Evolutionary conservation across 2,113 vertebrate species (phyloP).

Genomic region (Gavialis gangeticus): DNA sequence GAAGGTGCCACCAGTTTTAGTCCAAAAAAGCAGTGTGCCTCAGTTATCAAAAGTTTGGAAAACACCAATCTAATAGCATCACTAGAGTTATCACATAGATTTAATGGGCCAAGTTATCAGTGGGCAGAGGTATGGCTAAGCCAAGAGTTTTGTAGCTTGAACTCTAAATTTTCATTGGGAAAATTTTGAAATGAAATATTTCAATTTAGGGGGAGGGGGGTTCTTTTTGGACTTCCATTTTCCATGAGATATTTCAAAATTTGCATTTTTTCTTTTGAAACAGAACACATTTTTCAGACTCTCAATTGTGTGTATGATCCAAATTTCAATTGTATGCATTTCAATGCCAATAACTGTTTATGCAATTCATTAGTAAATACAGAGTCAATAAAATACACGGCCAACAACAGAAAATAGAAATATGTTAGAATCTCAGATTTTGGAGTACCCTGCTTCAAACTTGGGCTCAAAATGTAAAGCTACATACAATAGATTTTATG

Average conservation of each 20-base stretch:
- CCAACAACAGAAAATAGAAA: not conserved
- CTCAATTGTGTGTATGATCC: not conserved
- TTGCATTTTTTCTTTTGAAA: not conserved
- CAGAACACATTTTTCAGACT: not conserved
- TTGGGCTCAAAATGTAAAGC: not conserved
- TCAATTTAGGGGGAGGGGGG: not conserved
- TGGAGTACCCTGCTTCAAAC: not conserved
- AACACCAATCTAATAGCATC: not conserved
- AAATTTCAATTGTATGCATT: not conserved
- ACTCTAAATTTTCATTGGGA: constrained; percentile 1
- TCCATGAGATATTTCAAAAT: not conserved
- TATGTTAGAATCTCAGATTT: not conserved
- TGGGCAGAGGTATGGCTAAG: not conserved
- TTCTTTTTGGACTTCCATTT: too few species aligned
- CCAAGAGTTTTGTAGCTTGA: not conserved
- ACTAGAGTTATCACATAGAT: not conserved
- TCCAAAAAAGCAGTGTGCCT: not conserved
- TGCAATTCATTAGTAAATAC: not conserved
- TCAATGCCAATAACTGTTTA: not conserved
- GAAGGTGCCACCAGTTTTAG: not conserved
- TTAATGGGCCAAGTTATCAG: not conserved
- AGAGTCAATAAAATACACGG: not conserved
- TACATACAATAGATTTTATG: not conserved
- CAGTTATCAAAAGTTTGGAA: too few species aligned
- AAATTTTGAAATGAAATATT: not conserved